phyloP scores from a whole-genome alignment of 1,140 invertebrate species.

The Tetranychus cinnabarinus region DNA sequence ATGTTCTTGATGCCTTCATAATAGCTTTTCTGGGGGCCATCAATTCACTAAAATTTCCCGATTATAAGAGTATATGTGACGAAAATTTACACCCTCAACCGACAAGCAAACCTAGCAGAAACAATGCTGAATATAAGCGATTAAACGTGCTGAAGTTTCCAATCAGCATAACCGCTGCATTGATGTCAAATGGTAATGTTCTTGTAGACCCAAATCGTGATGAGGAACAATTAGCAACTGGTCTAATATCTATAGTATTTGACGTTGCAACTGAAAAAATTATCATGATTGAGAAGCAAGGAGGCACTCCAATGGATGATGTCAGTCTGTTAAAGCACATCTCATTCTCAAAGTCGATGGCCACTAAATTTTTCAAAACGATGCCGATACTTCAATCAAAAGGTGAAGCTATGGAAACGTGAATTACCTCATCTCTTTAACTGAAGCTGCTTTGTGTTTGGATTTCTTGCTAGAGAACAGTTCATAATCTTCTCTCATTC shows the following conservation, averaged over 20 bases:
- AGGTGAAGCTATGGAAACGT: too few relatives aligned
- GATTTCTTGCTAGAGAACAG: too few relatives aligned
- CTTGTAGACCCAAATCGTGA: neutral
- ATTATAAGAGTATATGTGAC: too few relatives aligned
- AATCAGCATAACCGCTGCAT: neutral
- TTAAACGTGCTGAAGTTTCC: neutral
- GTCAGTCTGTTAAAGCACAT: neutral
- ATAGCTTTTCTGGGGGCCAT: neutral
- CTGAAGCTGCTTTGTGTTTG: too few relatives aligned
- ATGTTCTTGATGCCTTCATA: neutral
- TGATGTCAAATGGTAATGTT: neutral
- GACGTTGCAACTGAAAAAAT: neutral
- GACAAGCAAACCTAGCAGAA: neutral
- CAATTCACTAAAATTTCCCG: neutral
- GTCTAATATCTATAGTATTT: neutral
- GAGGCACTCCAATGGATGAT: neutral
- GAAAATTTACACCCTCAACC: neutral
- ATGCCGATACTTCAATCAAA: too few relatives aligned
- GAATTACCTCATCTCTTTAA: too few relatives aligned
- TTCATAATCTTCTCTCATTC: too few relatives aligned
- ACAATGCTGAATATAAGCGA: neutral
- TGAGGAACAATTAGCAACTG: neutral
- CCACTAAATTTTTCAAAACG: too few relatives aligned
- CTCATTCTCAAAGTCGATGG: neutral
- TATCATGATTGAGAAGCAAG: neutral